These are phyloP conservation scores for Pecten maximus DNA, from an alignment of 2,888 invertebrate genomes.

Conservation along the genomic window DNA sequence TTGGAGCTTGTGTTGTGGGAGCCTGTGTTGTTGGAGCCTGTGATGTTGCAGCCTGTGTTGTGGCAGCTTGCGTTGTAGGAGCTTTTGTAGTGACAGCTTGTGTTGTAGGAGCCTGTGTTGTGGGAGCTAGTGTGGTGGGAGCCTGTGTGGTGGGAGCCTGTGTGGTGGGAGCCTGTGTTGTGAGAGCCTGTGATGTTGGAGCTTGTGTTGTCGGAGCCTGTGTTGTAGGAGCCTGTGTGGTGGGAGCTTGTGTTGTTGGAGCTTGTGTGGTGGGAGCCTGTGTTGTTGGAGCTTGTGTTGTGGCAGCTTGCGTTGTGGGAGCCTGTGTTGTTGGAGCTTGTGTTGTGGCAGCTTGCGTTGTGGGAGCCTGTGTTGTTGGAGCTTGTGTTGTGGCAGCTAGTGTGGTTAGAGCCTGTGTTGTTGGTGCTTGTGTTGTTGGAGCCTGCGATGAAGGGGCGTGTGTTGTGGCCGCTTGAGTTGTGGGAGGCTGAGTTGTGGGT, in stretches of 20 bases:
- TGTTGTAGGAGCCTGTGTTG: conserved; percentile 42
- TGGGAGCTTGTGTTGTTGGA: not conserved
- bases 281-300: not conserved
- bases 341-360: not conserved
- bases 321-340: not conserved
- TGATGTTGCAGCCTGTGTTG: conserved; percentile 39
- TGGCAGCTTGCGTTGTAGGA: conserved; percentile 36
- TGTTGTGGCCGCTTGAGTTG: not conserved
- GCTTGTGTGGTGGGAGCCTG: conserved; percentile 4
- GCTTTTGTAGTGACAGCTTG: conserved; percentile 37
- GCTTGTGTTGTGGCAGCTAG: conserved; percentile 36
- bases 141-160: not conserved
- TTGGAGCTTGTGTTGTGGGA: conserved; percentile 38
- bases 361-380: not conserved
- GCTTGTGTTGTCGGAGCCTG: not conserved
- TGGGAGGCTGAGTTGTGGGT: not conserved
- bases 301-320: not conserved
- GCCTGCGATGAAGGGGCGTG: not conserved
- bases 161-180: not conserved
- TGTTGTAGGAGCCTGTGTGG: not conserved
- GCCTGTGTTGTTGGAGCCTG: conserved; percentile 23
- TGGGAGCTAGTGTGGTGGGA: not conserved
- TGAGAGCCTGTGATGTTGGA: not conserved
- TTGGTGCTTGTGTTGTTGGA: conserved; percentile 35
- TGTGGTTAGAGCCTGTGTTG: not conserved